These are phyloP conservation scores for Pediacus dermestoides DNA, from an alignment of 2,888 invertebrate species.

Conservation along the genomic window DNA sequence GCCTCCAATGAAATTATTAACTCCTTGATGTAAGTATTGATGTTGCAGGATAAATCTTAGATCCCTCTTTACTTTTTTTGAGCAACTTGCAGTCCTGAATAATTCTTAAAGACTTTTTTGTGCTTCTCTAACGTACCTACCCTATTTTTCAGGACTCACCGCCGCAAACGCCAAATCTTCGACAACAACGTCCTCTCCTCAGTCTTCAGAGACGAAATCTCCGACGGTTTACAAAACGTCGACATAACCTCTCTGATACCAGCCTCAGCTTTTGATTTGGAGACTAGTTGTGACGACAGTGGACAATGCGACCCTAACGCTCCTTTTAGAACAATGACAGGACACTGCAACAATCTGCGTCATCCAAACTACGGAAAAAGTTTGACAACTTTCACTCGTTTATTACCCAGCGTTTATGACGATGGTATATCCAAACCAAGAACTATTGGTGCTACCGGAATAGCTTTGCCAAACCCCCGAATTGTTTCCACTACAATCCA, in stretches of 20 bases:
- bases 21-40: conserved; percentile 51
- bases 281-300: conserved; percentile 66
- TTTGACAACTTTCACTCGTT: conserved; percentile 77
- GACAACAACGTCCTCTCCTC: conserved; percentile 60
- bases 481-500: conserved; percentile 84
- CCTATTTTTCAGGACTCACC: too few species aligned
- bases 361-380: conserved; percentile 81
- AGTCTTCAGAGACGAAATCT: conserved; percentile 63
- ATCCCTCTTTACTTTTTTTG: too few species aligned
- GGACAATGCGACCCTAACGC: conserved; percentile 68
- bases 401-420: conserved; percentile 83
- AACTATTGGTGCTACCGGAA: conserved; percentile 68
- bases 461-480: conserved; percentile 78
- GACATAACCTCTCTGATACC: conserved; percentile 71
- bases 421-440: conserved; percentile 83
- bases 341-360: conserved; percentile 83
- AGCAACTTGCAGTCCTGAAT: too few species aligned
- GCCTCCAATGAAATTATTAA: conserved; percentile 83
- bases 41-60: too few species aligned
- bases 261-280: conserved; percentile 59
- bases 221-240: conserved; percentile 74
- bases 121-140: too few species aligned
- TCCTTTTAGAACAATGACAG: conserved; percentile 72
- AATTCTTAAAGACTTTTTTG: too few species aligned
- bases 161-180: conserved; percentile 70